Base-by-base conservation (phyloP, 1,140 invertebrate species). In the Coenobita brevimanus region DNA sequence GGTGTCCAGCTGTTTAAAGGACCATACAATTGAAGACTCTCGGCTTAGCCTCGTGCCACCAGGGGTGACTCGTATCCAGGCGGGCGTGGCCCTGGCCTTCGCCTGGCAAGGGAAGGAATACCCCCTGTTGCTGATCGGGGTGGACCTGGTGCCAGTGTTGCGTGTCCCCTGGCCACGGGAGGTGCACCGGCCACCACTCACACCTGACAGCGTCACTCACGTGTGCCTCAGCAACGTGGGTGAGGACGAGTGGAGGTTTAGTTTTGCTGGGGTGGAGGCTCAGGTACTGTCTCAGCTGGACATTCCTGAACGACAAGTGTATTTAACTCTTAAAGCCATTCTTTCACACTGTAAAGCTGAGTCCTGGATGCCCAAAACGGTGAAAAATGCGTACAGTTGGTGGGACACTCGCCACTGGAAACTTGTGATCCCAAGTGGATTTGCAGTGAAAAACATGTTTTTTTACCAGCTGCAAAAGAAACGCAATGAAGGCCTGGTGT, bases 121-220 rank as follows among this genome's bases (percentile, higher is more conserved):
- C 36, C 78, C 78, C 21, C 57, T 81, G 17, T 36, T 81, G 0
- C 78, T 41, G 13, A n/a, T 81, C n/a, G 78, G 78, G 8, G 33
- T 81, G 36, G 78, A 81, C n/a, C 38, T 81, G 33, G 78, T 81
- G 1, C 78, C 78, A 36, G 60, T 81, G 6, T 21, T 81, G 60
- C 8, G n/a, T 8, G 60, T 81, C 4, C 57, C 36, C 8, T 81
- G 78, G 78, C 78, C 36, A 21, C 0, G 64, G 10, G 50, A 30
- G 38, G 36, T 81, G 6, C 0, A n/a, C 1, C 27, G 38, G n/a
- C 78, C 78, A 24, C n/a, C 54, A 36, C 57, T 81, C 17, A 81
- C 36, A 0, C 78, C 78, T 24, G 2, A 6, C 1, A 36, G 17
- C 1, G 10, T 17, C 2, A n/a, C 57, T 27, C 8, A 38, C 0